Evolutionary conservation across 2,113 vertebrate genomes (phyloP), one percentile per base, ranked within the genome.

Genomic region (Hippocampus mohnikei): DNA sequence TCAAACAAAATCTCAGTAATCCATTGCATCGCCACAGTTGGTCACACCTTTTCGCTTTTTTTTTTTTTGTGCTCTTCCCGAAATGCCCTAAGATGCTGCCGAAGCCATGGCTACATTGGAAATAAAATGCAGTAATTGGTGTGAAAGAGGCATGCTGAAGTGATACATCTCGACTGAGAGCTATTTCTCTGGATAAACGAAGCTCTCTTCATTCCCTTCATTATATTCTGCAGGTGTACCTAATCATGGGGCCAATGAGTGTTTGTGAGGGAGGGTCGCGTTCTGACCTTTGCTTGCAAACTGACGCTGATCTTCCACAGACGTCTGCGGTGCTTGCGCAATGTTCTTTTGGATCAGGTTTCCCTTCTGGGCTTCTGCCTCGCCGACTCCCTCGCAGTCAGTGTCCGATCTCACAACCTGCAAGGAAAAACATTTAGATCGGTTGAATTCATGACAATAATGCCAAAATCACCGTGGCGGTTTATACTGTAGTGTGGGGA

Each of bases 401-500:
- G 87, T 77, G 46, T 96, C 96, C 29, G 93, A 90, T 80, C 91
- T 94, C 87, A 94, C 90, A 71, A 95, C 93, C 97, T 98, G 79
- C 60, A 90, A 62, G 84, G 71, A 72, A 6, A 61, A 11, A 23
- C 62, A 8, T 44, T 64, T 2, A 41, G 10, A 62, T 62, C 4
- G 18, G 46, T 48, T 48, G 16, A 48, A 48, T 18, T 16, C 5
- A 18, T 48, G 11, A 13, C 46, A 48, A 48, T 48, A 6, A 18
- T 18, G 1, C 1, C 1, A 27, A 12, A 66, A 25, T 16, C 2
- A 66, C n/a, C 6, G n/a, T 25, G 2, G 4, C 16, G n/a, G 20
- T 41, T 25, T 65, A 23, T 44, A 65, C 12, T 48, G 46, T 48
- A 16, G 41, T 27, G 25, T 13, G 11, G 10, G 63, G 23, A 42